A percentile compares a stretch with the other conserved stretches of the same genome.
Conservation (phyloP, 2,888 invertebrate species). For the Eilema griseolum region DNA sequence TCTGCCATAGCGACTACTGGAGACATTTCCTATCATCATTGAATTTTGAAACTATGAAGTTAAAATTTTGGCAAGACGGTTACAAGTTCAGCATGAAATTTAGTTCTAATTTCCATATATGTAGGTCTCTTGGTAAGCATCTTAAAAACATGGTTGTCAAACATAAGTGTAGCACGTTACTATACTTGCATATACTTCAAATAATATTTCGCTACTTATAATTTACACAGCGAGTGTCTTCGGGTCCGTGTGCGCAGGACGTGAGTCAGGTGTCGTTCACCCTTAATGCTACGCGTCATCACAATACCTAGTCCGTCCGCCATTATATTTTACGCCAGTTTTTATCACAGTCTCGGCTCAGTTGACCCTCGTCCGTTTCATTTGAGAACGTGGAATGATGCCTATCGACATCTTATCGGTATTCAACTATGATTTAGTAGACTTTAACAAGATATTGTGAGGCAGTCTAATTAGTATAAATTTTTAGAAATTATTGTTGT, state of each 20-base stretch:
- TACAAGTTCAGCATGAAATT: background rate
- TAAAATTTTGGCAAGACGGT: background rate
- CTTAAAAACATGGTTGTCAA: background rate
- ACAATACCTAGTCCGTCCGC: slow-evolving; percentile 70
- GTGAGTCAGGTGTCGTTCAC: slow-evolving; percentile 84
- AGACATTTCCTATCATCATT: background rate
- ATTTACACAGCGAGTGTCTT: slow-evolving; percentile 66
- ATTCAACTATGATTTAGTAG: slow-evolving; percentile 31
- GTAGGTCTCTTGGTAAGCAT: background rate
- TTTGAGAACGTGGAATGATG: slow-evolving; percentile 38
- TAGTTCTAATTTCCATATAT: background rate
- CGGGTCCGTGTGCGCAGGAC: slow-evolving; percentile 66
- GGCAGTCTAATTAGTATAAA: background rate
- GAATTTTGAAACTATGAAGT: background rate
- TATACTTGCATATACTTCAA: slow-evolving; percentile 34
- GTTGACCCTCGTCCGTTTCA: slow-evolving; percentile 41
- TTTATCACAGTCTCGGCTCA: slow-evolving; percentile 50
- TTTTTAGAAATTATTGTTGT: background rate
- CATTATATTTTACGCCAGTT: slow-evolving; percentile 66
- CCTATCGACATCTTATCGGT: slow-evolving; percentile 42
- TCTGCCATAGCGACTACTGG: no score
- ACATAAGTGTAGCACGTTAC: background rate
- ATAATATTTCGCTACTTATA: slow-evolving; percentile 61
- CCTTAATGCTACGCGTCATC: slow-evolving; percentile 68
- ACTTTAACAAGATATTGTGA: background rate